phyloP scores from a whole-genome alignment of 2,888 invertebrate genomes.

The Corythucha ciliata region DNA sequence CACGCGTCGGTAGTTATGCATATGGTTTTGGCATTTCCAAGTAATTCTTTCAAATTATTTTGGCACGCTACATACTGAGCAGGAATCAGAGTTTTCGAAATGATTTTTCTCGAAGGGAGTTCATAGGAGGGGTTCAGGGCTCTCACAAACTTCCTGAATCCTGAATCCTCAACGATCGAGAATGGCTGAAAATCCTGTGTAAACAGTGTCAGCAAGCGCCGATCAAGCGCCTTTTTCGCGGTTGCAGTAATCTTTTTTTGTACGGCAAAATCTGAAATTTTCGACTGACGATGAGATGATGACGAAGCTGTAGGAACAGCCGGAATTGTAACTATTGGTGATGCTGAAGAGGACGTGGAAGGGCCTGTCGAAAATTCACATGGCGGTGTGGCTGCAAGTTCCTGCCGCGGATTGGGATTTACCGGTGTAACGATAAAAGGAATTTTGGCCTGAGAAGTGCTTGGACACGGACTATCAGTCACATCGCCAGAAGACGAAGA shows the following conservation, averaged over 20 bases:
- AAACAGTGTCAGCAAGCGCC: slow-evolving; percentile 34
- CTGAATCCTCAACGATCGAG: slow-evolving; percentile 37
- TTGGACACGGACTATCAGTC: too few species aligned
- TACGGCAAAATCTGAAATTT: too few species aligned
- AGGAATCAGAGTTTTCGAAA: slow-evolving; percentile 34
- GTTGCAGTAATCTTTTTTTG: slow-evolving; percentile 24
- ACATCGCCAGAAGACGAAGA: too few species aligned
- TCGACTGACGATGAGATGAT: too few species aligned
- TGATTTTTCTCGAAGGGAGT: slow-evolving; percentile 34
- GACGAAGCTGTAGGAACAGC: too few species aligned
- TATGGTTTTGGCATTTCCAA: not conserved
- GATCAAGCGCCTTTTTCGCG: slow-evolving; percentile 34
- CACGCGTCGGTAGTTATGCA: slow-evolving; percentile 18
- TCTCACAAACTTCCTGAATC: slow-evolving; percentile 36
- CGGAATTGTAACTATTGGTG: too few species aligned
- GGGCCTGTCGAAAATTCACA: too few species aligned
- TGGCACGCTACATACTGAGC: slow-evolving; percentile 26
- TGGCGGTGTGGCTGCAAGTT: too few species aligned
- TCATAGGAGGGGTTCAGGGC: slow-evolving; percentile 36
- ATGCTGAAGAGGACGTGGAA: too few species aligned
- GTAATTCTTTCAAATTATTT: not conserved
- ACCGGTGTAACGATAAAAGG: too few species aligned
- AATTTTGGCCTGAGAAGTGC: too few species aligned
- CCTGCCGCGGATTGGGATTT: too few species aligned
- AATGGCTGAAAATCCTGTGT: slow-evolving; percentile 38